A percentile compares a stretch with the other conserved stretches of the same genome.
These are phyloP conservation scores for Drosophila putrida DNA, from an alignment of 2,888 invertebrate species.

Conservation along the genomic window DNA sequence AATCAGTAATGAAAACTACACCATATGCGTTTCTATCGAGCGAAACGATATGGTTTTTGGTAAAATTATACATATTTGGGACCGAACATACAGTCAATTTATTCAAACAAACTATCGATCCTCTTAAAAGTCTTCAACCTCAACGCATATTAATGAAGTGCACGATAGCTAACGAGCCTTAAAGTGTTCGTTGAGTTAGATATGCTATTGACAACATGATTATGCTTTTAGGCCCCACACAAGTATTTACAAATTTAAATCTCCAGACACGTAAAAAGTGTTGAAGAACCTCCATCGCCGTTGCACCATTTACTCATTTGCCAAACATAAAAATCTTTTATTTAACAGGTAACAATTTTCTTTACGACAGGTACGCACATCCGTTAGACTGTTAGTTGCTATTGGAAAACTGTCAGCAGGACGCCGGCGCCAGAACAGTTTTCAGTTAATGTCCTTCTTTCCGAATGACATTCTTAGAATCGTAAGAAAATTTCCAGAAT, in stretches of 20 bases:
- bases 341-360: conserved; percentile 54
- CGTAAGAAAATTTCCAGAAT: conserved; percentile 36
- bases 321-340: conserved; percentile 14
- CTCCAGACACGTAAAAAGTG: conserved; percentile 17
- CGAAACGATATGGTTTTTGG: conserved; percentile 37
- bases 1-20: conserved; percentile 67
- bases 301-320: conserved; percentile 31
- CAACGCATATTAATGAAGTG: conserved; percentile 23
- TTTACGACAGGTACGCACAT: conserved; percentile 50
- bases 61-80: conserved; percentile 12
- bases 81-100: conserved; percentile 8
- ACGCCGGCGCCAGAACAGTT: conserved; percentile 74
- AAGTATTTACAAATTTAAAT: conserved; percentile 10
- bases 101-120: not conserved
- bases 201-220: conserved; percentile 42
- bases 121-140: conserved; percentile 8
- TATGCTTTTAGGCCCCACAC: conserved; percentile 33
- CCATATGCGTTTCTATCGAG: conserved; percentile 31
- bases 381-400: conserved; percentile 36
- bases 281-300: conserved; percentile 8
- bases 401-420: conserved; percentile 59
- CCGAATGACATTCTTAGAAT: conserved; percentile 60
- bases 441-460: conserved; percentile 50
- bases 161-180: conserved; percentile 47
- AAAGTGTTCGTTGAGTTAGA: conserved; percentile 51